These are phyloP conservation scores for cattle (Bos taurus) DNA, from an alignment of 2,113 vertebrate genomes.

Conservation along the genomic window DNA sequence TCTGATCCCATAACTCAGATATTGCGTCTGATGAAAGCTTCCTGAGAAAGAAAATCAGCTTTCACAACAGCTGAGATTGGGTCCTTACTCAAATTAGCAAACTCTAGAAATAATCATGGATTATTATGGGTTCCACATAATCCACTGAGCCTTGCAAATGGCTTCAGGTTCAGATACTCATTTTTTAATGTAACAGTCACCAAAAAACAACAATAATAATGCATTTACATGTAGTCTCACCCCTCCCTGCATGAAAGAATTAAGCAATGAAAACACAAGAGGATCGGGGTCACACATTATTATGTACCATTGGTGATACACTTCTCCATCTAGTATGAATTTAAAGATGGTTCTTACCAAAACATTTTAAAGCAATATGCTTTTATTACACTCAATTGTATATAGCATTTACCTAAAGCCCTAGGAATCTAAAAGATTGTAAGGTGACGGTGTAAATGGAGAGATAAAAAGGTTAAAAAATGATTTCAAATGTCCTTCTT, in stretches of 20 bases:
- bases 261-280: slow-evolving; percentile 27
- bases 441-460: not conserved
- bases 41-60: slow-evolving; percentile 44
- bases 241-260: slow-evolving; percentile 17
- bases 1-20: slow-evolving; percentile 27
- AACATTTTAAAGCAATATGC: not conserved
- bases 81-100: not conserved
- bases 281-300: not conserved
- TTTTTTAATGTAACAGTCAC: slow-evolving; percentile 43
- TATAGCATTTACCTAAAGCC: not conserved
- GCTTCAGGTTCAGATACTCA: not conserved
- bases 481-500: not conserved
- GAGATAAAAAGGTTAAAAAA: not conserved
- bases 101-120: slow-evolving; percentile 45
- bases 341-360: not conserved
- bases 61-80: not conserved
- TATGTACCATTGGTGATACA: slow-evolving; percentile 10
- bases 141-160: slow-evolving; percentile 38
- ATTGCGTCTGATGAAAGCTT: slow-evolving; percentile 22
- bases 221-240: not conserved
- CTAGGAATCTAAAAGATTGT: not conserved
- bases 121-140: slow-evolving; percentile 58
- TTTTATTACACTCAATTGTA: not conserved
- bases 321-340: not conserved
- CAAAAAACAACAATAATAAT: not conserved